Evolutionary conservation across 2,113 vertebrate species (phyloP), one percentile per base, ranked within the genome.

Genomic region (Sisor rabdophorus): DNA sequence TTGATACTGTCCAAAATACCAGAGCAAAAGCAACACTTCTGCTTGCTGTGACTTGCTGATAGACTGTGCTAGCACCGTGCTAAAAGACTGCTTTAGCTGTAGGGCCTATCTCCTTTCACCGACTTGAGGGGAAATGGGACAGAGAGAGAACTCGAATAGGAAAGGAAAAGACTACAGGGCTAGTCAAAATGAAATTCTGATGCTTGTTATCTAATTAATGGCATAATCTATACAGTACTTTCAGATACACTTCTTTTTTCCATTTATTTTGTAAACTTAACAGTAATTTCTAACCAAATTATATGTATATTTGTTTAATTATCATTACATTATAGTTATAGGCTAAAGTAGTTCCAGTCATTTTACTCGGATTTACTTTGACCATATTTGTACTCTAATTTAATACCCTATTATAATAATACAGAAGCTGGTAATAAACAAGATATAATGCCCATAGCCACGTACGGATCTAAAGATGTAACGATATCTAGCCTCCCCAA

Each of bases 1-100:
- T 36, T 91, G 91, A 93, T 92, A 92, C 89, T 93, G 92, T 92
- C 92, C 92, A 90, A 93, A 93, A 92, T 91, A 91, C 91, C 92
- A 93, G 88, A 87, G 84, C 88, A 92, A 88, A 92, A 92, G 89
- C 89, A 89, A 93, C 92, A 93, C 91, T 91, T 93, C 92, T 86
- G 89, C 92, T 90, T 86, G 87, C 92, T 93, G 91, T 86, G 89
- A 83, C 85, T 91, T 90, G 91, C 90, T 87, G 92, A 92, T 93
- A 93, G 90, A 91, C 88, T 80, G 80, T 86, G 87, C 87, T 86
- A 87, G 88, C 86, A 82, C 87, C 87, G 82, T 54, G 86, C 89
- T 93, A 89, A 92, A 93, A 91, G 40, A 44, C 40, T 44, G 91
- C 91, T 92, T 92, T 92, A 91, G 91, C 86, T 84, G 83, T 88